Conservation (phyloP, 2,888 invertebrate genomes). For the Sarcophaga rosellei region DNA sequence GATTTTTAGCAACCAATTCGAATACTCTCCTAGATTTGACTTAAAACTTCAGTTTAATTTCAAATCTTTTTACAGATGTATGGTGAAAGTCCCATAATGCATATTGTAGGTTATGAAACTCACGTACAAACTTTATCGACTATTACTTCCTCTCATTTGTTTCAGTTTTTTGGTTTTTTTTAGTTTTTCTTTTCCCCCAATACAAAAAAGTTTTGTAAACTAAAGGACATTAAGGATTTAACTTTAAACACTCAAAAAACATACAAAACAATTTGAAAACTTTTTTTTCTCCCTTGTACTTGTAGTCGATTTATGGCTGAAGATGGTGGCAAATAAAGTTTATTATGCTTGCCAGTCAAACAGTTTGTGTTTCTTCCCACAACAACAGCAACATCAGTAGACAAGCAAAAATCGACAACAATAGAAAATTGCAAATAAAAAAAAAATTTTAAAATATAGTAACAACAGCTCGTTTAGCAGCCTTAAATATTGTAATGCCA, state of each 20-base stretch:
- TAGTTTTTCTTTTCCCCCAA: not conserved
- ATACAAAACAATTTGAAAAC: conserved; percentile 30
- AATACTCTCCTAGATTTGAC: too few species aligned
- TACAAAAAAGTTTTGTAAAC: not conserved
- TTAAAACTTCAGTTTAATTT: too few species aligned
- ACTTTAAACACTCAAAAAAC: conserved; percentile 42
- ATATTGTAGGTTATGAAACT: too few species aligned
- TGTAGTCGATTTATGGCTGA: conserved; percentile 21
- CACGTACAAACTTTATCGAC: too few species aligned
- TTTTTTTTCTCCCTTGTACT: conserved; percentile 13
- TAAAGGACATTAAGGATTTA: conserved; percentile 29
- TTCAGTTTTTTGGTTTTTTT: not conserved
- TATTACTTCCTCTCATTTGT: not conserved
- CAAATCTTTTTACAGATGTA: too few species aligned
- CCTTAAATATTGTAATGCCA: not conserved
- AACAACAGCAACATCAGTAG: conserved; percentile 6
- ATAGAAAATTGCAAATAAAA: not conserved
- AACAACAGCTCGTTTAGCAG: not conserved
- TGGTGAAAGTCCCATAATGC: too few species aligned
- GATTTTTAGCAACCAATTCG: too few species aligned
- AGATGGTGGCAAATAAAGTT: conserved; percentile 37
- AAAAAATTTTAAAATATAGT: not conserved
- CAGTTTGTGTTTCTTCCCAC: not conserved
- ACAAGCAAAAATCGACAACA: not conserved
- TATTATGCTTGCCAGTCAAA: not conserved